Conservation (phyloP, 2,113 vertebrate species). For the Emydocephalus ijimae region DNA sequence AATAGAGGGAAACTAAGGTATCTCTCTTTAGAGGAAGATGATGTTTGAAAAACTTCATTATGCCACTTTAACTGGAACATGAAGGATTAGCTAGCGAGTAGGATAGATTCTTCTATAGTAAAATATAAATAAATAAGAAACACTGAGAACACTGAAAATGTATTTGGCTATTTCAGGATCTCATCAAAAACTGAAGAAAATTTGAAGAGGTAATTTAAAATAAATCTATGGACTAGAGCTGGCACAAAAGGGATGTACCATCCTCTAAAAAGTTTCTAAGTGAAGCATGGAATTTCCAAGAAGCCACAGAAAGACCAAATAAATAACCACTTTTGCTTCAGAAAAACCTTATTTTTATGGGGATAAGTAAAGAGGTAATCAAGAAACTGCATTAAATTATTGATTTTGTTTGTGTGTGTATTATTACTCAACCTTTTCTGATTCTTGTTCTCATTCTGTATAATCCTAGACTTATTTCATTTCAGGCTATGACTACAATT, state of each 20-base stretch:
- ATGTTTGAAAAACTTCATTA: neutral
- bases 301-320: neutral
- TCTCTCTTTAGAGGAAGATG: neutral
- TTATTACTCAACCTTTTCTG: neutral
- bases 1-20: neutral
- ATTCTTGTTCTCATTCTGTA: neutral
- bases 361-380: neutral
- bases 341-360: neutral
- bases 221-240: neutral
- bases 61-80: neutral
- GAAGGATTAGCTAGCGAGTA: neutral
- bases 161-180: fast-evolving
- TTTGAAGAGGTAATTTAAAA: neutral
- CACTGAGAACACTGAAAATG: neutral
- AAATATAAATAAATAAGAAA: neutral
- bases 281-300: neutral
- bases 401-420: neutral
- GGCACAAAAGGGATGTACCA: neutral
- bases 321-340: neutral
- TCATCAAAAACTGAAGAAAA: neutral
- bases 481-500: neutral
- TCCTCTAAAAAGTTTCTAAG: neutral
- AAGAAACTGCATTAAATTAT: neutral
- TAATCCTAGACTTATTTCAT: neutral
- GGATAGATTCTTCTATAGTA: neutral